Percentiles rank a stretch among this genome's conserved stretches.
These are phyloP conservation scores for Drusus annulatus DNA, from an alignment of 1,140 invertebrate species.

Conservation along the genomic window DNA sequence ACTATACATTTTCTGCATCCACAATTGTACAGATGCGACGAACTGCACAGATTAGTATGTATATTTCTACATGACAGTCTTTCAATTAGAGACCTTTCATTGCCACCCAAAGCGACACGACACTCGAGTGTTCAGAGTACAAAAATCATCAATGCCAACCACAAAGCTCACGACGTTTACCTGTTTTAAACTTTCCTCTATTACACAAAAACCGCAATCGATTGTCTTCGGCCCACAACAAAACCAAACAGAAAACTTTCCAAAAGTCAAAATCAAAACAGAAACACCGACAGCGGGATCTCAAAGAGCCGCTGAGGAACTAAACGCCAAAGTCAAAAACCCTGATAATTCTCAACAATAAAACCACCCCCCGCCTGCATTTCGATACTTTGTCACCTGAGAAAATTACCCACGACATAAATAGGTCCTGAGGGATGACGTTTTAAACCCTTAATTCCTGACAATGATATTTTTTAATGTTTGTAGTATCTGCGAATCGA, in stretches of 20 bases:
- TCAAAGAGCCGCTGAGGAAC: not conserved
- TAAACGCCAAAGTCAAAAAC: not conserved
- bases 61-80: too few relatives aligned
- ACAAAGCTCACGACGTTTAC: too few relatives aligned
- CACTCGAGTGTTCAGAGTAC: too few relatives aligned
- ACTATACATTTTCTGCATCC: too few relatives aligned
- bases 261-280: too few relatives aligned
- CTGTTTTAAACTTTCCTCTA: not conserved
- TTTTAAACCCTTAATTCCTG: slow-evolving; percentile 4
- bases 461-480: not conserved
- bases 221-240: not conserved
- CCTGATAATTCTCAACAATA: not conserved
- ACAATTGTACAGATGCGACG: too few relatives aligned
- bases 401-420: slow-evolving; percentile 13
- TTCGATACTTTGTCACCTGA: not conserved
- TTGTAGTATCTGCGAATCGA: not conserved
- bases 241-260: not conserved
- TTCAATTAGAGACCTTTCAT: too few relatives aligned
- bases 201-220: not conserved
- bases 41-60: too few relatives aligned
- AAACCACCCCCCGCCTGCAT: not conserved
- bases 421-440: not conserved
- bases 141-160: too few relatives aligned
- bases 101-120: too few relatives aligned
- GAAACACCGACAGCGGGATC: not conserved